Percentiles rank a stretch among this genome's conserved stretches.
Conservation (phyloP, 1,140 invertebrate genomes). For the Camponotus floridanus region DNA sequence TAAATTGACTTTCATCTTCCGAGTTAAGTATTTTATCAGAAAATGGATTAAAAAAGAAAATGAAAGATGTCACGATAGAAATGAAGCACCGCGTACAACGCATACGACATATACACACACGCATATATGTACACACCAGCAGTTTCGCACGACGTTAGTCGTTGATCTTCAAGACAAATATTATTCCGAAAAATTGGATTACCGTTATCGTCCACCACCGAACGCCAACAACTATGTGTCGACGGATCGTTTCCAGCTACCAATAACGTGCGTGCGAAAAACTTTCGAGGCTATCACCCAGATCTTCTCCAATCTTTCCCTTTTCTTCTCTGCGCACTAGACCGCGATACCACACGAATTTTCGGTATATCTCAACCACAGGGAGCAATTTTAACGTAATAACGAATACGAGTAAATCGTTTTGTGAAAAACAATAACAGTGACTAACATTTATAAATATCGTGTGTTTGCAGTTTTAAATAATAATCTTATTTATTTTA, state of each 20-base stretch:
- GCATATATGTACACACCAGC: not conserved
- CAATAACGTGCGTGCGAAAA: conserved; percentile 23
- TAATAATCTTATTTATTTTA: not conserved
- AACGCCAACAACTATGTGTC: conserved; percentile 61
- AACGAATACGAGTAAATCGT: not conserved
- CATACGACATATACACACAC: not conserved
- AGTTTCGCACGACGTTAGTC: conserved; percentile 59
- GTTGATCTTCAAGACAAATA: conserved; percentile 85
- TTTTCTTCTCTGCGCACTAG: conserved; percentile 36
- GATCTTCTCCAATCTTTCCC: conserved; percentile 60
- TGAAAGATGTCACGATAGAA: conserved; percentile 12
- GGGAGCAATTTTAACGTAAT: conserved; percentile 7
- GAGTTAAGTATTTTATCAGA: not conserved
- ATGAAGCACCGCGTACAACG: not conserved
- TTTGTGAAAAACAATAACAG: conserved; percentile 1
- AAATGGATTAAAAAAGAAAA: conserved; percentile 3
- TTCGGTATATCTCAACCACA: conserved; percentile 31
- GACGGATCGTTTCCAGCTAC: conserved; percentile 40
- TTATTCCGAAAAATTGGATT: conserved; percentile 86
- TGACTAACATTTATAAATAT: not conserved
- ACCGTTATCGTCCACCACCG: conserved; percentile 82
- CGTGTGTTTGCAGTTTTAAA: not conserved
- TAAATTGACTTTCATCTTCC: not conserved
- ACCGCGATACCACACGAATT: conserved; percentile 58
- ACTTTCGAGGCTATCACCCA: conserved; percentile 49